These are phyloP conservation scores for Poeciliopsis paucimaculata DNA, from an alignment of 2,797 vertebrate species.

Conservation along the genomic window DNA sequence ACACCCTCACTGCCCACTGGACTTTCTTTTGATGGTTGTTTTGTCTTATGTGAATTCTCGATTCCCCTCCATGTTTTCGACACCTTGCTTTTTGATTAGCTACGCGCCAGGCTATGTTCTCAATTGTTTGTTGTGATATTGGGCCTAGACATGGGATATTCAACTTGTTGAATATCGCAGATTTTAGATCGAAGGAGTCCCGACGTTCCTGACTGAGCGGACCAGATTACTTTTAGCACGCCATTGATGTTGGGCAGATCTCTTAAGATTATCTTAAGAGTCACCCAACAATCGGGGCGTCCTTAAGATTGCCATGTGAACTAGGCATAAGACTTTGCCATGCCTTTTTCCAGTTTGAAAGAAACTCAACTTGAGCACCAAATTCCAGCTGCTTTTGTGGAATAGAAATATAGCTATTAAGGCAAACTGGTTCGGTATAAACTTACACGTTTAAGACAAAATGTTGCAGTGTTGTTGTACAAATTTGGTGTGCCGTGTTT, in stretches of 20 bases:
- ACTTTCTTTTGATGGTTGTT: too few relatives aligned
- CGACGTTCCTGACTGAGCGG: not conserved
- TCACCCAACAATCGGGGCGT: not conserved
- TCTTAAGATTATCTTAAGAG: not conserved
- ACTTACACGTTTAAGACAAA: not conserved
- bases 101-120: too few relatives aligned
- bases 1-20: too few relatives aligned
- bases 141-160: too few relatives aligned
- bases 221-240: not conserved
- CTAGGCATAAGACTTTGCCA: not conserved
- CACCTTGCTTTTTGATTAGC: too few relatives aligned
- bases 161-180: too few relatives aligned
- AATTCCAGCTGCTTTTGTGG: not conserved
- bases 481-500: not conserved
- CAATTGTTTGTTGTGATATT: too few relatives aligned
- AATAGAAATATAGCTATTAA: not conserved
- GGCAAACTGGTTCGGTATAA: not conserved
- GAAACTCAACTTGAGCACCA: not conserved
- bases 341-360: not conserved
- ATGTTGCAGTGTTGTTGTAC: not conserved
- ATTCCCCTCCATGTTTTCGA: too few relatives aligned
- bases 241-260: too few relatives aligned
- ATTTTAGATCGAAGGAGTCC: too few relatives aligned
- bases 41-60: too few relatives aligned
- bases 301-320: not conserved